phyloP scores from a whole-genome alignment of 2,113 vertebrate genomes.

The Nestor notabilis region DNA sequence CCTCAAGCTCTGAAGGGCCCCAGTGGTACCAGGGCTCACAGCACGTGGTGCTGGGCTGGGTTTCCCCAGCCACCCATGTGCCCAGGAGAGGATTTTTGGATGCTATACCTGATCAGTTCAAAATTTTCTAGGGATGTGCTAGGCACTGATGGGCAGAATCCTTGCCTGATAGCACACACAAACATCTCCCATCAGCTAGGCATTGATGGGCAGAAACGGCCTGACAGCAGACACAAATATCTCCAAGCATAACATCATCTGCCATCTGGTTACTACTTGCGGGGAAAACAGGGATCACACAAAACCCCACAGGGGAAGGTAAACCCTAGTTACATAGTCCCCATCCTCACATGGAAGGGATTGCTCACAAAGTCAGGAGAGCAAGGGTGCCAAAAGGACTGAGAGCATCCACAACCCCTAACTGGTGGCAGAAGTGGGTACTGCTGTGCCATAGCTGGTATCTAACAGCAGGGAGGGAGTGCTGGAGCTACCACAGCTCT shows the following conservation, averaged over 20 bases:
- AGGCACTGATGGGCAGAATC: not conserved
- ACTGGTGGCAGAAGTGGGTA: not conserved
- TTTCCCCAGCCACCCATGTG: not conserved
- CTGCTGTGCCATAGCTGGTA: not conserved
- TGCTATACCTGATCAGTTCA: not conserved
- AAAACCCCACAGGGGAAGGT: not conserved
- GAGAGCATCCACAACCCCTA: not conserved
- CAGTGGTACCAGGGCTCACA: not conserved
- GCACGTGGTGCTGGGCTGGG: not conserved
- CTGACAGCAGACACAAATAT: not conserved
- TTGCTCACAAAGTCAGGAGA: not conserved
- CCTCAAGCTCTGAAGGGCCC: not conserved
- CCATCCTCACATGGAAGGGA: not conserved
- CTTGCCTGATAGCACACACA: not conserved
- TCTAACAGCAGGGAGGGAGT: not conserved
- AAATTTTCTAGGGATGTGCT: not conserved
- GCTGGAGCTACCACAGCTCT: not conserved
- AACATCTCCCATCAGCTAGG: not conserved
- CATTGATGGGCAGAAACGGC: not conserved
- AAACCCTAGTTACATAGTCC: not conserved
- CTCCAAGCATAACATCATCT: not conserved
- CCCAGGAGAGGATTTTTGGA: not conserved
- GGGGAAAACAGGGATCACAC: not conserved
- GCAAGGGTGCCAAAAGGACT: not conserved
- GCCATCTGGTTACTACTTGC: not conserved